phyloP scores from a whole-genome alignment of 92 coral and sea anemone species.

The Phymanthus crucifer region DNA sequence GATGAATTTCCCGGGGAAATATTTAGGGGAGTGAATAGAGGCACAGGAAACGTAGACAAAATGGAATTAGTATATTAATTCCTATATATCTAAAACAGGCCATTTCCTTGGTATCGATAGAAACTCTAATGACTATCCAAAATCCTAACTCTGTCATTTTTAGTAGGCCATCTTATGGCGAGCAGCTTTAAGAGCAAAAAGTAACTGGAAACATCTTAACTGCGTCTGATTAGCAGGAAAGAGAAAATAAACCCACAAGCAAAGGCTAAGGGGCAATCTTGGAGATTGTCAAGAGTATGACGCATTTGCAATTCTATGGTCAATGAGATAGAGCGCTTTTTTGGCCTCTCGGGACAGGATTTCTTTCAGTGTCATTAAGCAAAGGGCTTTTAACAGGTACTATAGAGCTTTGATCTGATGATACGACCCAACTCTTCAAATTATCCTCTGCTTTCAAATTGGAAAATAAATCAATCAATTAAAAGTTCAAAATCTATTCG shows the following conservation, averaged over 20 bases:
- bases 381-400: constrained; percentile 34
- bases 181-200: constrained; percentile 20
- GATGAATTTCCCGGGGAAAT: neutral
- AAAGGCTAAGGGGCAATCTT: constrained; percentile 24
- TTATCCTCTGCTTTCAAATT: constrained; percentile 29
- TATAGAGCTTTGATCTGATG: constrained; percentile 12
- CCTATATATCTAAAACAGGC: neutral
- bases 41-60: constrained; percentile 22
- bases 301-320: constrained; percentile 13
- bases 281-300: constrained; percentile 26
- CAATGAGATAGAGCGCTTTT: constrained; percentile 4
- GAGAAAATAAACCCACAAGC: constrained; percentile 7
- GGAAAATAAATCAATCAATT: constrained; percentile 39
- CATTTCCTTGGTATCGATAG: constrained; percentile 28
- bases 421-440: constrained; percentile 20
- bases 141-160: constrained; percentile 20
- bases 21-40: neutral
- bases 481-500: constrained; percentile 28
- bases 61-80: constrained; percentile 11
- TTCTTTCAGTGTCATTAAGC: constrained; percentile 30
- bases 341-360: constrained; percentile 2
- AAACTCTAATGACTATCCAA: neutral
- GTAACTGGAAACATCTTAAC: constrained; percentile 30
- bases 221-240: constrained; percentile 30
- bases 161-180: constrained; percentile 27